Percentiles rank a stretch among this genome's conserved stretches.
Evolutionary conservation across 2,797 vertebrate genomes (phyloP).

Genomic region (Hybognathus amarus): DNA sequence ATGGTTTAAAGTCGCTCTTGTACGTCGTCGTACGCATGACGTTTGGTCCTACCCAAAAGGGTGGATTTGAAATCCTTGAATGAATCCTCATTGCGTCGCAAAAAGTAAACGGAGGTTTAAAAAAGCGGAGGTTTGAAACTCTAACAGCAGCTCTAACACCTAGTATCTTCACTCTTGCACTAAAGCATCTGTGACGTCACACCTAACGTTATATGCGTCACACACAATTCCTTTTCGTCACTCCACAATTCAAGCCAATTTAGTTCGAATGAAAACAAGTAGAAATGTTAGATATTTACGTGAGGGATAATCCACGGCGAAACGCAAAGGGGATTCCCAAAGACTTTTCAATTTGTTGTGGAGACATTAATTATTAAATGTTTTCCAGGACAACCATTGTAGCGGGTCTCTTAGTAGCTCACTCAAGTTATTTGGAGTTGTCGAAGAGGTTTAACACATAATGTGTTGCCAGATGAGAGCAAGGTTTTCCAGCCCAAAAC

Average conservation of each 20-base stretch:
- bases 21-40: slow-evolving; percentile 45
- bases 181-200: background rate
- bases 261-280: background rate
- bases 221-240: background rate
- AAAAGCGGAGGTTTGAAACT: background rate
- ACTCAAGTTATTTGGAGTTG: background rate
- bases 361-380: slow-evolving; percentile 46
- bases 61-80: slow-evolving; percentile 51
- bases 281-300: background rate
- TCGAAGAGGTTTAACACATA: background rate
- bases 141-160: background rate
- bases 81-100: background rate
- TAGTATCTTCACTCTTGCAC: background rate
- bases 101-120: background rate
- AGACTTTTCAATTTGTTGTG: slow-evolving; percentile 34
- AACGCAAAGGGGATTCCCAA: background rate
- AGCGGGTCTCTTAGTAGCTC: background rate
- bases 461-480: no score
- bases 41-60: slow-evolving; percentile 38
- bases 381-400: slow-evolving; percentile 40
- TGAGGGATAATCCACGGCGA: no score
- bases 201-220: no score
- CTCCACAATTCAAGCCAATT: background rate
- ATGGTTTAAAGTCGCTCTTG: slow-evolving; percentile 47
- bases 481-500: no score